phyloP scores from a whole-genome alignment of 1,140 invertebrate species.

The Scaptomyza pallida region DNA sequence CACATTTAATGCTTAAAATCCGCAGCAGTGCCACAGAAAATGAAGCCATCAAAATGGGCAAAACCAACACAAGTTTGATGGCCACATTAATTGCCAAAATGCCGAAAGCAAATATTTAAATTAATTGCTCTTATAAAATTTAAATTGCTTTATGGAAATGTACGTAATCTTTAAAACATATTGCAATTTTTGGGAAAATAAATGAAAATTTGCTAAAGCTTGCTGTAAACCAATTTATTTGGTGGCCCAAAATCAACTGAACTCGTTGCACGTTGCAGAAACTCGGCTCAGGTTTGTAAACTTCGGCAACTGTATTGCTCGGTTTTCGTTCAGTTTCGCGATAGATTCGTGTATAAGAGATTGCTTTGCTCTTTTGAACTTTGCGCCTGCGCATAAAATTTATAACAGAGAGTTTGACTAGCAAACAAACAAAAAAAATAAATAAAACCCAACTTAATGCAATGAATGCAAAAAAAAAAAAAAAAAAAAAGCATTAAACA shows the following conservation, averaged over 20 bases:
- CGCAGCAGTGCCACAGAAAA: neutral
- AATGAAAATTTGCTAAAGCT: neutral
- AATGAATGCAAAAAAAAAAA: neutral
- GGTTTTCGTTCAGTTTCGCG: slow-evolving; percentile 34
- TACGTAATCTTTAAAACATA: slow-evolving; percentile 17
- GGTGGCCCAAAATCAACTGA: slow-evolving; percentile 42
- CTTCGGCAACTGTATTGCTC: slow-evolving; percentile 5
- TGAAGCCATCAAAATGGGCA: slow-evolving; percentile 5
- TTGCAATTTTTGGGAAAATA: neutral
- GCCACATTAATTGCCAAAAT: slow-evolving; percentile 25
- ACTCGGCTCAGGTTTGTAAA: neutral
- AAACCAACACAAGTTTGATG: slow-evolving; percentile 19
- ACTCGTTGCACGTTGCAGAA: neutral
- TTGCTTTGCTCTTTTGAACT: slow-evolving; percentile 14
- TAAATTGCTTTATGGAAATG: slow-evolving; percentile 15
- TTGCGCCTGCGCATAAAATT: slow-evolving; percentile 30
- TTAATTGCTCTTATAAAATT: slow-evolving; percentile 36
- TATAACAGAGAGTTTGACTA: neutral
- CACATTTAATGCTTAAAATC: slow-evolving; percentile 17
- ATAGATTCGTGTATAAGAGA: slow-evolving; percentile 28
- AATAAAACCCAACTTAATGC: neutral
- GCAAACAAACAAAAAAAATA: neutral
- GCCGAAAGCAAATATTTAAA: slow-evolving; percentile 4
- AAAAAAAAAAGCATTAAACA: neutral
- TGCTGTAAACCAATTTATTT: slow-evolving; percentile 37